These are phyloP conservation scores for Vulpes ferrilata DNA, from an alignment of 2,113 vertebrate genomes.

Conservation along the genomic window DNA sequence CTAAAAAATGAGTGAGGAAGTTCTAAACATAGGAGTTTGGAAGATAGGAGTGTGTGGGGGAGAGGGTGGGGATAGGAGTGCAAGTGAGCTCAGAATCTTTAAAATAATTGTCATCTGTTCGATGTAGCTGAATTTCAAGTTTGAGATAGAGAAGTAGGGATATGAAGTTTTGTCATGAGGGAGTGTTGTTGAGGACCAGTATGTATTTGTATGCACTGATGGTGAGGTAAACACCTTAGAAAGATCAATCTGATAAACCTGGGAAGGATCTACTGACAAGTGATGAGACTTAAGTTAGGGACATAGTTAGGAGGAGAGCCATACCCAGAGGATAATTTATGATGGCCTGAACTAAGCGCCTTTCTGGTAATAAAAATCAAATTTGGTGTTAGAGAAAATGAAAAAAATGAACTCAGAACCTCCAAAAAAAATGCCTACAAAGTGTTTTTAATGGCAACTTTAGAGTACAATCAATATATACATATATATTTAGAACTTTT, in stretches of 20 bases:
- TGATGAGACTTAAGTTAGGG: not conserved
- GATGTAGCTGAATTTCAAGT: not conserved
- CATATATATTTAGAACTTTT: conserved; percentile 34
- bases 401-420: not conserved
- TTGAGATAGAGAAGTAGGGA: not conserved
- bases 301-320: not conserved
- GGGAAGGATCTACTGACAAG: not conserved
- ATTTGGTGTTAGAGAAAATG: not conserved
- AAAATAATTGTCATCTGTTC: not conserved
- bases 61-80: not conserved
- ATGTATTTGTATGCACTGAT: not conserved
- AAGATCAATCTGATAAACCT: not conserved
- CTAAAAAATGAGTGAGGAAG: not conserved
- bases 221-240: not conserved
- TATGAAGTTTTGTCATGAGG: not conserved
- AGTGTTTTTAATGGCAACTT: not conserved
- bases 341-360: not conserved
- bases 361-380: conserved; percentile 3
- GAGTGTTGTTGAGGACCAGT: not conserved
- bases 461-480: not conserved
- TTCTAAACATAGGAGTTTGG: not conserved
- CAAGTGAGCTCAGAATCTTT: not conserved
- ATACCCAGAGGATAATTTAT: not conserved
- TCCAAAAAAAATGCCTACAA: not conserved
- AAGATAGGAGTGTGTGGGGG: not conserved